Base-by-base conservation (phyloP, 2,113 vertebrate genomes). In the Chaenocephalus aceratus region DNA sequence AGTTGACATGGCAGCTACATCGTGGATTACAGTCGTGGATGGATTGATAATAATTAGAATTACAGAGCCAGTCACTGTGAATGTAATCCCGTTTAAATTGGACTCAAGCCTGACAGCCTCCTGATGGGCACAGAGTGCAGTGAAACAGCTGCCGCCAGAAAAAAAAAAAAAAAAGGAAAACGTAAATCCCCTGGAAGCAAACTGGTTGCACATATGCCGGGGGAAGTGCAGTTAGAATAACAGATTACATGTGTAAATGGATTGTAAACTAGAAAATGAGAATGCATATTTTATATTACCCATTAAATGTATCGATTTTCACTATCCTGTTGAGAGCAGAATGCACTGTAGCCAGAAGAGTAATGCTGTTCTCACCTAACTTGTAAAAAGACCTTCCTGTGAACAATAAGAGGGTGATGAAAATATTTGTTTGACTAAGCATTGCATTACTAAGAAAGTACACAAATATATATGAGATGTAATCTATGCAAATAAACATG, bases 51-150 rank as follows among this genome's bases (percentile, higher is more conserved):
- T 82, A 76, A 81, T 84, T 78, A 52, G 14, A 84, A 84, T 78
- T 58, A 73, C 56, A 63, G 74, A 77, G 58, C 5, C 53, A 26
- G 44, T 59, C 59, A 72, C 53, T 72, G 63, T 78, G 77, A 66
- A 26, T 79, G 44, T 85, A 84, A 88, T 86, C 61, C 75, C 30
- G 76, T 80, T 76, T 78, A 75, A 78, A 82, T 54, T 88, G 57
- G 83, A 87, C 59, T 76, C 11, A 26, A 44, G 61, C 63, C 75
- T 26, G 52, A 49, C 36, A 16, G 26, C 48, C 51, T 82, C 58
- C 53, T 75, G 60, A 72, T 16, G 23, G 69, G 9, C 21, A 4
- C 23, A 54, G 82, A 83, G 63, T 66, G 57, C 49, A 63, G 71
- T 26, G 56, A 52, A 80, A 77, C 68, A 74, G 81, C 84, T 76